Evolutionary conservation across 1,140 invertebrate species (phyloP), one percentile per base, ranked within the genome.

Genomic region (Sarcophaga bullata): DNA sequence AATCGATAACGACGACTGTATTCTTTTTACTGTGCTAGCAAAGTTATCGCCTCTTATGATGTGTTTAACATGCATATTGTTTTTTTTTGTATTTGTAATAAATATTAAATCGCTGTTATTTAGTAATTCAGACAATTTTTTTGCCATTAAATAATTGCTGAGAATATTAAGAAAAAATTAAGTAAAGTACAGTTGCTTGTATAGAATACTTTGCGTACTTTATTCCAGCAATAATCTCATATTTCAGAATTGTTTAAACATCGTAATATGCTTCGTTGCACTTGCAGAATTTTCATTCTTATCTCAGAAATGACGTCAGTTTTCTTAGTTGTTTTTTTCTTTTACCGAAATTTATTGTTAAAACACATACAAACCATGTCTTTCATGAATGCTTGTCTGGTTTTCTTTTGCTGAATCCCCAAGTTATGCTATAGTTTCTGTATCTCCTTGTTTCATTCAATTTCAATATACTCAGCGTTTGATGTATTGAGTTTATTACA

Each of bases 401-500:
- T 62, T 62, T 62, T n/a, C n/a, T n/a, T 62, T 15, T 68, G 17
- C 0, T 37, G 25, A 17, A 68, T 68, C 62, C 62, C 19, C 19
- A 68, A 68, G 19, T 68, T 68, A 68, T 68, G 62, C 62, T 68
- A 8, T 25, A 25, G n/a, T 19, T 68, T 68, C 19, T 25, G 19
- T 68, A 19, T 68, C n/a, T 68, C 62, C 19, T 17, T 68, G 15
- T 68, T 68, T 68, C 54, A 13, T n/a, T 13, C n/a, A 68, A 68
- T 68, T 37, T 68, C 62, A 68, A 58, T 25, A 25, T 62, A 62
- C n/a, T 15, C 15, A 62, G 15, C 25, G 25, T 62, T 1, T 62
- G 54, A 68, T 68, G 62, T 19, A 68, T 68, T 68, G 62, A 68
- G 62, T 68, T 19, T 25, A 68, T 68, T 68, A 68, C n/a, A 68